Evolutionary conservation across 2,797 vertebrate genomes (phyloP).

Genomic region (Diplodus sargus): DNA sequence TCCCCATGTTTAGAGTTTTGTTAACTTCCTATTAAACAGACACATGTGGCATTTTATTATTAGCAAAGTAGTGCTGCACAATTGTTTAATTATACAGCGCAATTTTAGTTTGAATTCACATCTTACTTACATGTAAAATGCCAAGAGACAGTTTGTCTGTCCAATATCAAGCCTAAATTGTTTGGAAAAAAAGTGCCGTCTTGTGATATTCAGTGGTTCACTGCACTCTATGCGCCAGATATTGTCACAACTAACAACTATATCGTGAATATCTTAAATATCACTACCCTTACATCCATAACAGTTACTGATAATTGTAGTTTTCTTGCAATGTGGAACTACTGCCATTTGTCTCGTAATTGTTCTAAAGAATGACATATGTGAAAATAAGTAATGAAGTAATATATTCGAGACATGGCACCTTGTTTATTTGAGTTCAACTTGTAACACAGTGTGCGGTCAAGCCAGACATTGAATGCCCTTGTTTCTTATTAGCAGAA

Average conservation of each 20-base stretch:
- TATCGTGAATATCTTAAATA: too few species aligned
- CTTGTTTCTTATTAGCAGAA: neutral
- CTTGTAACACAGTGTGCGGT: neutral
- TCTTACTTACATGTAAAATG: neutral
- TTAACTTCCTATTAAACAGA: constrained; percentile 30
- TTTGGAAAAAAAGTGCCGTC: neutral
- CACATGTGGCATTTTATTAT: neutral
- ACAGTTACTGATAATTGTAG: too few species aligned
- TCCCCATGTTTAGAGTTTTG: constrained; percentile 6
- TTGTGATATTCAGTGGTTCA: neutral
- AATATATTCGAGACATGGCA: neutral
- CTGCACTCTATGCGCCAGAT: neutral
- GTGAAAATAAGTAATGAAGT: too few species aligned
- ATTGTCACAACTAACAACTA: neutral
- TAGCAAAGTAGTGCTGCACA: neutral
- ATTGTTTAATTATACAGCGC: neutral
- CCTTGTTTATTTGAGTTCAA: neutral
- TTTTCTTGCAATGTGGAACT: too few species aligned
- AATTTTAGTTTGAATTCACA: neutral
- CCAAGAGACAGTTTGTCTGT: neutral
- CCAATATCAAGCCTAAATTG: neutral
- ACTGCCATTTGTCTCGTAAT: too few species aligned
- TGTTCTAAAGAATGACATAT: too few species aligned
- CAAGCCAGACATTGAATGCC: neutral
- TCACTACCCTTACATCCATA: neutral